These are phyloP conservation scores for Girardia tigrina DNA, from an alignment of 2,888 invertebrate species.

Conservation along the genomic window DNA sequence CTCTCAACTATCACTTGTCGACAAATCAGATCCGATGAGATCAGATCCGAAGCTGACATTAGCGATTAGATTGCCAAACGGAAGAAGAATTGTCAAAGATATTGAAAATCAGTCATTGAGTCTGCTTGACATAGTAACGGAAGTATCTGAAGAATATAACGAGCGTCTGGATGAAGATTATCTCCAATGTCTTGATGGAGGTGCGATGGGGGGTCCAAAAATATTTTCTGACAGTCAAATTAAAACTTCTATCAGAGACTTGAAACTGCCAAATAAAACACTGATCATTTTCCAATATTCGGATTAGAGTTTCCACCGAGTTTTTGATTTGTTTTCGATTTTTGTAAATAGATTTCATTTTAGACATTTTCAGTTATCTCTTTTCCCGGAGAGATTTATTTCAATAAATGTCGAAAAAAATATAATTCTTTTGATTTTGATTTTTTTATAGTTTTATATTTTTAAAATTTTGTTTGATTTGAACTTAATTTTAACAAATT, in stretches of 20 bases:
- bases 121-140: background rate
- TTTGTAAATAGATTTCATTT: constrained; percentile 12
- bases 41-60: background rate
- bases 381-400: background rate
- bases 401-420: background rate
- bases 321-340: background rate
- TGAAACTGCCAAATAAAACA: background rate
- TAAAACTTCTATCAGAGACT: background rate
- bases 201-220: background rate
- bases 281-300: constrained; percentile 8
- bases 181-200: background rate
- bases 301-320: background rate
- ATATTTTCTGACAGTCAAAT: background rate
- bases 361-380: background rate
- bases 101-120: background rate
- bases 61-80: background rate
- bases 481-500: no score
- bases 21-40: no score
- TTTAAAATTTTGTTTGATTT: background rate
- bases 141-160: background rate
- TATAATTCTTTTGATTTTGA: background rate
- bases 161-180: background rate
- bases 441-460: background rate
- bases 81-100: background rate
- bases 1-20: no score